phyloP scores from a whole-genome alignment of 2,113 vertebrate genomes.

The Gopherus flavomarginatus region DNA sequence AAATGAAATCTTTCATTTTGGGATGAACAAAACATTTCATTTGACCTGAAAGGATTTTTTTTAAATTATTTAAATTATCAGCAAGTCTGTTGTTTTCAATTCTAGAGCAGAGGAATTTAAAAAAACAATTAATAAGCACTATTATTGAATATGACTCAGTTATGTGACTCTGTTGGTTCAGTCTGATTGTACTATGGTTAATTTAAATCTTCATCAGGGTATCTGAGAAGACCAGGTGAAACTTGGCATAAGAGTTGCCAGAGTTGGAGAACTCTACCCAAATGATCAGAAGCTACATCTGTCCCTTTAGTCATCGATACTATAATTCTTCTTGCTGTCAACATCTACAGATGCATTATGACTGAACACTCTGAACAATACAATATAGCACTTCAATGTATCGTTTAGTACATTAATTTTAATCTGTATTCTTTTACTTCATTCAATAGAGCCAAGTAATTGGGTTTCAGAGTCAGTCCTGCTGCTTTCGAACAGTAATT shows the following conservation, averaged over 20 bases:
- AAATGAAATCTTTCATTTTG: not conserved
- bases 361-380: not conserved
- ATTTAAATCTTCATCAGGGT: not conserved
- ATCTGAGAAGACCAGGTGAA: not conserved
- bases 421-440: not conserved
- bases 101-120: not conserved
- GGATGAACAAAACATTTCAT: not conserved
- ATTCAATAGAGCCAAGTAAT: not conserved
- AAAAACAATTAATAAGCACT: not conserved
- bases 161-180: slow-evolving; percentile 4
- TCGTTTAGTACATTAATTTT: not conserved
- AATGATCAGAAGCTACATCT: not conserved
- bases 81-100: not conserved
- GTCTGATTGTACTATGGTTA: not conserved
- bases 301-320: not conserved
- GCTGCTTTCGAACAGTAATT: not conserved
- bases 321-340: slow-evolving; percentile 46
- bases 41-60: not conserved
- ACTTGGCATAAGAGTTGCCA: not conserved
- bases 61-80: not conserved
- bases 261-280: not conserved
- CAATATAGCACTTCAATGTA: not conserved
- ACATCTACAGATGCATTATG: not conserved
- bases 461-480: not conserved
- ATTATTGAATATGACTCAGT: not conserved